Conservation (phyloP, 35 echinoderm and acorn worm species). For the Amphiura filiformis region DNA sequence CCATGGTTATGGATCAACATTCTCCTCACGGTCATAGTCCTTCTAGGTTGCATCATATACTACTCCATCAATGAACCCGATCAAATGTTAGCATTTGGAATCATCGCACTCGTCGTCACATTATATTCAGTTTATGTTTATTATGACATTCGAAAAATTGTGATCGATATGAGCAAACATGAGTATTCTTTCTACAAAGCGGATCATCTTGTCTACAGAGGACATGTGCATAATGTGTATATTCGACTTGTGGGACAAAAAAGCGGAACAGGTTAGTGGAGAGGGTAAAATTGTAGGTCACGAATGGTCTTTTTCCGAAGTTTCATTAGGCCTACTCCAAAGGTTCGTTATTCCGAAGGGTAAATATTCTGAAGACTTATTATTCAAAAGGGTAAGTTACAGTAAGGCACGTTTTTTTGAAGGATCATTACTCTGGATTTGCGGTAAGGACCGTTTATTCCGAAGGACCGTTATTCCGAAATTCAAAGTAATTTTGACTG, state of each 20-base stretch:
- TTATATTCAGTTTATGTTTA: constrained; percentile 55
- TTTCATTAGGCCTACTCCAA: too few relatives aligned
- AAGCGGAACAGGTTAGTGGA: constrained; percentile 74
- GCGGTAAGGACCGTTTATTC: too few relatives aligned
- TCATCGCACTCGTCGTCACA: constrained; percentile 49
- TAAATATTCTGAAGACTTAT: too few relatives aligned
- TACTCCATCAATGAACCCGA: constrained; percentile 20
- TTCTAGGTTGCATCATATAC: constrained; percentile 25
- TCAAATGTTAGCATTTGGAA: constrained; percentile 46
- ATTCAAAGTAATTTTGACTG: too few relatives aligned
- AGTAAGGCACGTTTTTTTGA: too few relatives aligned
- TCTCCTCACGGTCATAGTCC: not conserved
- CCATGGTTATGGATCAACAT: constrained; percentile 55
- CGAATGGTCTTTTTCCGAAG: too few relatives aligned
- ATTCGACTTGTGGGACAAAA: constrained; percentile 86
- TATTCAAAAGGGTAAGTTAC: too few relatives aligned
- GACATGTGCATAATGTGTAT: constrained; percentile 90
- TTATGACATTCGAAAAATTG: constrained; percentile 61
- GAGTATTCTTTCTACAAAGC: constrained; percentile 58
- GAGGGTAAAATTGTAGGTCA: too few relatives aligned
- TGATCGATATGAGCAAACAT: constrained; percentile 51
- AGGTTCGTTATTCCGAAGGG: too few relatives aligned
- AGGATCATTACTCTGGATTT: too few relatives aligned
- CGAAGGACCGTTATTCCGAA: too few relatives aligned
- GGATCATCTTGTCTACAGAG: constrained; percentile 48